Percentiles rank a stretch among this genome's conserved stretches.
Conservation (phyloP, 2,113 vertebrate genomes). For the Rhinoptilus africanus region DNA sequence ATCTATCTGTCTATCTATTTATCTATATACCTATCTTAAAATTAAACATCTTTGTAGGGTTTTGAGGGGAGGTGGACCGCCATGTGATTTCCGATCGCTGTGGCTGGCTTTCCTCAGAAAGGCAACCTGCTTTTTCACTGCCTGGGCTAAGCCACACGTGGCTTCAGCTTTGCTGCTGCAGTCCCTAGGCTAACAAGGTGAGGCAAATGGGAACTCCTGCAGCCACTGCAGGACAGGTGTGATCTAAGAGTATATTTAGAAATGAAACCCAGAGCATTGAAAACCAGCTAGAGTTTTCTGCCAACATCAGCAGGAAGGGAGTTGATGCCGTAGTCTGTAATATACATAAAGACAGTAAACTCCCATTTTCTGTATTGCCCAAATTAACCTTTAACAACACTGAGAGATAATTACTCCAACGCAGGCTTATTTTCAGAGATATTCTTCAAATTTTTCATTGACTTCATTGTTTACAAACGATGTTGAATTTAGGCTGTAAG, state of each 20-base stretch:
- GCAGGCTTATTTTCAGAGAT: neutral
- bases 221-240: neutral
- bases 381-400: neutral
- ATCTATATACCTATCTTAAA: neutral
- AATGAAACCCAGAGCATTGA: neutral
- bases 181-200: neutral
- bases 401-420: neutral
- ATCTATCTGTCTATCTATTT: too few relatives aligned
- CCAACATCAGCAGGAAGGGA: neutral
- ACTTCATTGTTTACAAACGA: neutral
- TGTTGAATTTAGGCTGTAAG: neutral
- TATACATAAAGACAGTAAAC: neutral
- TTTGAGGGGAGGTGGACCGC: neutral
- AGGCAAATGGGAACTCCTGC: neutral
- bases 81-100: neutral
- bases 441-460: neutral
- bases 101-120: neutral
- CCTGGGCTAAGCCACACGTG: rapidly evolving
- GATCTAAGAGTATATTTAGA: neutral
- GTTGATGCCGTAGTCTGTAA: neutral
- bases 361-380: neutral
- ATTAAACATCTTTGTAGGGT: neutral
- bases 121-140: neutral
- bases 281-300: neutral
- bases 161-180: neutral